Base-by-base conservation (phyloP, 1,140 invertebrate genomes). In the Ephestia elutella region DNA sequence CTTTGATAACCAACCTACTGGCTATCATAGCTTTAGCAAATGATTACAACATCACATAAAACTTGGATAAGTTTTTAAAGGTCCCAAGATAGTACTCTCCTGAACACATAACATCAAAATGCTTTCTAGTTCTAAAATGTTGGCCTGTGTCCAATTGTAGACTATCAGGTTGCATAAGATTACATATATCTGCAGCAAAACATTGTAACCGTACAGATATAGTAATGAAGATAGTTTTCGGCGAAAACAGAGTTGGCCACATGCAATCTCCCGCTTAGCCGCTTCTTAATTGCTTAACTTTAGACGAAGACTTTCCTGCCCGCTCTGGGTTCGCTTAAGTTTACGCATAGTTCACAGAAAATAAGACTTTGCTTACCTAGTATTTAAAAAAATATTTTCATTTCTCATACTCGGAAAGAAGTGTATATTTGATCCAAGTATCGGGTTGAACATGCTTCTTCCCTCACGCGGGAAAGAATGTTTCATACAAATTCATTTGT, bases 201-300 rank as follows among this genome's bases (percentile, higher is more conserved):
- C 38, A 44, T 44, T 44, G 38, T 44, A 44, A 17, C 13, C 57
- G 60, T 68, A 73, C 70, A 72, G 66, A 70, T 73, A 38, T 44
- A 44, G 79, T 82, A 86, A 84, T 83, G 80, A 78, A 82, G 80
- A 82, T 86, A 86, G 83, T 86, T 86, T 81, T 73, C 69, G 71
- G 71, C 77, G 71, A 63, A 69, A 78, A 80, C 82, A 68, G 78
- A 86, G 75, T 86, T 84, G 57, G 75, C 70, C 64, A 68, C 69
- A 74, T 78, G 78, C 83, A 83, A 83, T 83, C 79, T 80, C 76
- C 70, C 65, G 76, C 73, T 78, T 78, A 75, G 73, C 70, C 74
- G 78, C 80, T 78, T 85, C 83, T 85, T 86, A 85, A 86, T 85
- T 86, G 80, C 78, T 78, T 78, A 82, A 86, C 73, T 86, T 86